Conservation (phyloP, 2,888 invertebrate species). For the Acrobasis suavella region DNA sequence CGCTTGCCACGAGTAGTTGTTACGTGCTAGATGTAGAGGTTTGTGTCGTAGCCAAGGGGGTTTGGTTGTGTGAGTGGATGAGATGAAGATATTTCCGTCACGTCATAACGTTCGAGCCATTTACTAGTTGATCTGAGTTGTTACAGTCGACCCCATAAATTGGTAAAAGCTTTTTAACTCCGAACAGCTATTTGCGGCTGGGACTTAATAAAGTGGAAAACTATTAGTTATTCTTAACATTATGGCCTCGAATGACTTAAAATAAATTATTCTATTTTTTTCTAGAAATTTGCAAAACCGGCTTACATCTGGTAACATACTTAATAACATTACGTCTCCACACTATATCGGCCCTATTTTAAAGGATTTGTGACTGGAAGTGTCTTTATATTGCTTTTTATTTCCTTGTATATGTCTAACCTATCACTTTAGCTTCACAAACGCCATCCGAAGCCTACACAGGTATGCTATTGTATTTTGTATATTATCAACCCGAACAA, state of each 20-base stretch:
- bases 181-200: too few species aligned
- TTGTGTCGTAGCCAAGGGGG: slow-evolving; percentile 82
- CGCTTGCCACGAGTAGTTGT: slow-evolving; percentile 65
- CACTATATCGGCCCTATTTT: neutral
- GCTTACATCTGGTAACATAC: too few species aligned
- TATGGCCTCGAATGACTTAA: neutral
- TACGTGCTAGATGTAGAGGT: slow-evolving; percentile 72
- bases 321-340: too few species aligned
- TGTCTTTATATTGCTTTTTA: slow-evolving; percentile 53
- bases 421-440: slow-evolving; percentile 47
- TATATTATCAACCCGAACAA: slow-evolving; percentile 1
- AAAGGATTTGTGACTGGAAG: slow-evolving; percentile 43
- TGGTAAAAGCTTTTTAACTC: too few species aligned
- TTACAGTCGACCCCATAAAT: too few species aligned
- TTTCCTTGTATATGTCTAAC: slow-evolving; percentile 43
- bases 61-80: slow-evolving; percentile 70
- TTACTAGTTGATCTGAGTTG: too few species aligned
- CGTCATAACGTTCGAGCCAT: slow-evolving; percentile 3
- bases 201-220: too few species aligned
- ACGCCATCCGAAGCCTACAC: slow-evolving; percentile 49
- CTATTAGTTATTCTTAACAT: too few species aligned
- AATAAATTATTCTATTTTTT: too few species aligned
- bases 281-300: neutral
- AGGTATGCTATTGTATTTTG: slow-evolving; percentile 39
- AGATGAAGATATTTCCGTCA: slow-evolving; percentile 60